Conservation (phyloP, 2,888 invertebrate genomes). For the Itoplectis maculator region DNA sequence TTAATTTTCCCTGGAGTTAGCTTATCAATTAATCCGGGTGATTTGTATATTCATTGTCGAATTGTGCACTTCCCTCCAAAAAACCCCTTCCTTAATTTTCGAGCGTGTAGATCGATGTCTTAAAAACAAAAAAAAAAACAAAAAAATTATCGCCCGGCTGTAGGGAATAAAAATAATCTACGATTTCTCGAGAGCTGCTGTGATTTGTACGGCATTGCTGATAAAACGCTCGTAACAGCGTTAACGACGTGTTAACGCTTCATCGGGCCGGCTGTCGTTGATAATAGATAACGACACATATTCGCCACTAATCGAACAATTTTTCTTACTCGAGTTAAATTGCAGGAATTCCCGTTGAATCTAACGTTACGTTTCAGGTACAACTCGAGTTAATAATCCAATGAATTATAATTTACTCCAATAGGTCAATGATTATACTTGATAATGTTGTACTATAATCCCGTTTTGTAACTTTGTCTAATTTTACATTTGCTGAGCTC, state of each 20-base stretch:
- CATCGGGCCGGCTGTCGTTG: conserved; percentile 44
- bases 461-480: conserved; percentile 75
- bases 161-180: conserved; percentile 37
- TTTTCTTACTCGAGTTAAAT: conserved; percentile 73
- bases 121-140: conserved; percentile 49
- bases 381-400: conserved; percentile 76
- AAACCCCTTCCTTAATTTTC: not conserved
- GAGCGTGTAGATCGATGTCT: not conserved
- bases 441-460: conserved; percentile 75
- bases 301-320: conserved; percentile 73
- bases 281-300: conserved; percentile 30
- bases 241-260: conserved; percentile 54
- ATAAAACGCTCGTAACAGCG: conserved; percentile 47
- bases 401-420: conserved; percentile 77
- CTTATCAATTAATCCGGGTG: conserved; percentile 3
- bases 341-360: conserved; percentile 77
- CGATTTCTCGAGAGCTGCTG: conserved; percentile 73
- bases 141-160: conserved; percentile 67
- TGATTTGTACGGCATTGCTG: conserved; percentile 74
- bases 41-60: not conserved
- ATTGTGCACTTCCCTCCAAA: not conserved
- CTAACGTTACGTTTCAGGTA: conserved; percentile 84
- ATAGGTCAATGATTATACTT: conserved; percentile 76
- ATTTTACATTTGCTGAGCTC: conserved; percentile 75
- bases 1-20: conserved; percentile 28